A percentile compares a stretch with the other conserved stretches of the same genome.
phyloP scores from a whole-genome alignment of 92 coral and sea anemone genomes.

The Zoanthus sansibaricus region DNA sequence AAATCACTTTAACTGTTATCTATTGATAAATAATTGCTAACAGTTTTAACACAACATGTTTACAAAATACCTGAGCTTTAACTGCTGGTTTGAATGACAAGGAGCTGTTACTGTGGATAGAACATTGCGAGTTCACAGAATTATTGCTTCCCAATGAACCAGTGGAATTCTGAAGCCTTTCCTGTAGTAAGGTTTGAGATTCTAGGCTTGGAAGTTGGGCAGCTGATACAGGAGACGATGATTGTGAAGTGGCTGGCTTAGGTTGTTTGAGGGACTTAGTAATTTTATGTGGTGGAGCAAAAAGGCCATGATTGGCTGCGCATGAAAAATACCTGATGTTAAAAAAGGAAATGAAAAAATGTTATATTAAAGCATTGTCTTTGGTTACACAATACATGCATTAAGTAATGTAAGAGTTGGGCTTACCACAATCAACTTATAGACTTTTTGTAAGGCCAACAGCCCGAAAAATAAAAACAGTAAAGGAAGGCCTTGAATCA shows the following conservation, averaged over 20 bases:
- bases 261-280: conserved; percentile 65
- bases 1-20: no score
- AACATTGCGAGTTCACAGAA: conserved; percentile 67
- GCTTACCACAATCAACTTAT: no score
- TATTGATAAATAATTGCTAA: no score
- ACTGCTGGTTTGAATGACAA: conserved; percentile 54
- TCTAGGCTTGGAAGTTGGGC: conserved; percentile 8
- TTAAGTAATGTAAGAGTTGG: no score
- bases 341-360: background rate
- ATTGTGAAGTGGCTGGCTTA: conserved; percentile 57
- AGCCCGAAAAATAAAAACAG: no score
- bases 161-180: conserved; percentile 62
- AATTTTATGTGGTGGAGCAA: conserved; percentile 97
- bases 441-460: no score
- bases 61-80: conserved; percentile 6
- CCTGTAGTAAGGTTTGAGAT: conserved; percentile 51
- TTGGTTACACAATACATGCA: no score
- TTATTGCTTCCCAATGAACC: conserved; percentile 66
- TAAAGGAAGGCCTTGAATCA: no score
- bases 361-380: no score
- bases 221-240: conserved; percentile 3
- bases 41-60: background rate
- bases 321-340: conserved; percentile 89
- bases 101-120: conserved; percentile 66
- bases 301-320: conserved; percentile 85